Conservation (phyloP, 2,113 vertebrate genomes). For the Nannospalax galili region DNA sequence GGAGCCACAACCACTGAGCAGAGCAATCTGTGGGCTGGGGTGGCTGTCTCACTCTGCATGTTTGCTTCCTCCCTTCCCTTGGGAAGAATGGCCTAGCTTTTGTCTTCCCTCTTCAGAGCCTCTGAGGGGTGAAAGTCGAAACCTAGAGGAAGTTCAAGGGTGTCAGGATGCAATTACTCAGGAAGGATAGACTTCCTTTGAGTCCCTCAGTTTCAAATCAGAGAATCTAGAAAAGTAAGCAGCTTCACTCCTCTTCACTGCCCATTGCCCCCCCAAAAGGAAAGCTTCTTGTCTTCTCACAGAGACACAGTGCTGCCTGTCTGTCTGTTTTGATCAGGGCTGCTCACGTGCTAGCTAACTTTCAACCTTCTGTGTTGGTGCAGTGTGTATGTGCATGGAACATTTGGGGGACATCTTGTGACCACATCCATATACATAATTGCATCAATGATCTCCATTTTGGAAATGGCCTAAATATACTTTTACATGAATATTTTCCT, state of each 20-base stretch:
- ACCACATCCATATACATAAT: slow-evolving; percentile 73
- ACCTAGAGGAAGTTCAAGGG: slow-evolving; percentile 72
- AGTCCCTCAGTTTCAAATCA: slow-evolving; percentile 71
- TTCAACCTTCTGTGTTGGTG: slow-evolving; percentile 74
- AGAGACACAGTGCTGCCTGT: slow-evolving; percentile 51
- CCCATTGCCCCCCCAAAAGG: slow-evolving; percentile 54
- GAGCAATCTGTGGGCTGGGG: neutral
- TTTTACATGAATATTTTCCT: slow-evolving; percentile 79
- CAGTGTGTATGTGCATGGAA: neutral
- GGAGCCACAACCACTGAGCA: neutral
- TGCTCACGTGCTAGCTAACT: slow-evolving; percentile 75
- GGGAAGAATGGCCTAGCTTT: slow-evolving; percentile 33
- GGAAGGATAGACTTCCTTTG: slow-evolving; percentile 77
- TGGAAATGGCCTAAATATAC: slow-evolving; percentile 81
- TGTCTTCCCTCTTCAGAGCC: slow-evolving; percentile 58
- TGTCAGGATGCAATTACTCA: slow-evolving; percentile 73
- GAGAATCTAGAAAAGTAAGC: slow-evolving; percentile 75
- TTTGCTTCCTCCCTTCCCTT: slow-evolving; percentile 39
- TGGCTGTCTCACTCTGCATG: neutral
- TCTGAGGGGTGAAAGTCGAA: slow-evolving; percentile 71
- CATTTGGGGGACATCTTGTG: slow-evolving; percentile 44
- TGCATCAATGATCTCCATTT: slow-evolving; percentile 76
- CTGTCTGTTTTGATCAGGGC: slow-evolving; percentile 63
- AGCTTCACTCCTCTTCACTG: slow-evolving; percentile 15
- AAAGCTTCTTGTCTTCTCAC: slow-evolving; percentile 64